Base-by-base conservation (phyloP, 2,113 vertebrate species). In the Rhineura floridana region DNA sequence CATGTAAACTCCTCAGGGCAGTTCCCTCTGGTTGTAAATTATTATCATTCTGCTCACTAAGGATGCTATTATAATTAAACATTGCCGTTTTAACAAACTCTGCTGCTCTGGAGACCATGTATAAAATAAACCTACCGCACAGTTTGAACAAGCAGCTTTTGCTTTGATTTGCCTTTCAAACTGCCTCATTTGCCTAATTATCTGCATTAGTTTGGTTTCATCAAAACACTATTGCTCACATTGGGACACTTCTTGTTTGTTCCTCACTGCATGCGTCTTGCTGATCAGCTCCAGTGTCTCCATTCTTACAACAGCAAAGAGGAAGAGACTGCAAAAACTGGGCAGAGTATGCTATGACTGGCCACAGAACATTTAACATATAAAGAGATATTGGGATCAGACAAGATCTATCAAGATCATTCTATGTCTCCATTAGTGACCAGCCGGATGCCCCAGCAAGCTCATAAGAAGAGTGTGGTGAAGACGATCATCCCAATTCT, bases 141-240 rank as follows among this genome's bases (percentile, higher is more conserved):
- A 62, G 55, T 79, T 70, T 79, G 75, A 67, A 82, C 39, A 84
- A 81, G 33, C 52, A 36, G 1, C 0, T 83, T 13, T 12, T 21
- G 17, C 13, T 48, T 46, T 12, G 0, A 13, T 82, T 82, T 84
- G 84, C 75, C 52, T 90, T 84, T 81, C 85, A 82, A 75, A 86
- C 70, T 33, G 23, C n/a, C 0, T 2, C 33, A 75, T 88, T 79
- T 28, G 33, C 42, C 63, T 83, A 80, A 87, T 0, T 2, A 86
- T 15, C 39, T 33, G 69, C 46, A 55, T 50, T n/a, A 81, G 81
- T 82, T 75, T 88, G 42, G 42, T 62, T 75, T 50, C 52, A 63
- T 48, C 7, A 39, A 63, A 73, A 33, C n/a, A 75, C 52, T 30
- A 12, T n/a, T 33, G 52, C 39, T 62, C 39, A n/a, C 42, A 75